Percentiles rank a stretch among this genome's conserved stretches.
Conservation (phyloP, 2,113 vertebrate species). For the Terrapene triunguis region DNA sequence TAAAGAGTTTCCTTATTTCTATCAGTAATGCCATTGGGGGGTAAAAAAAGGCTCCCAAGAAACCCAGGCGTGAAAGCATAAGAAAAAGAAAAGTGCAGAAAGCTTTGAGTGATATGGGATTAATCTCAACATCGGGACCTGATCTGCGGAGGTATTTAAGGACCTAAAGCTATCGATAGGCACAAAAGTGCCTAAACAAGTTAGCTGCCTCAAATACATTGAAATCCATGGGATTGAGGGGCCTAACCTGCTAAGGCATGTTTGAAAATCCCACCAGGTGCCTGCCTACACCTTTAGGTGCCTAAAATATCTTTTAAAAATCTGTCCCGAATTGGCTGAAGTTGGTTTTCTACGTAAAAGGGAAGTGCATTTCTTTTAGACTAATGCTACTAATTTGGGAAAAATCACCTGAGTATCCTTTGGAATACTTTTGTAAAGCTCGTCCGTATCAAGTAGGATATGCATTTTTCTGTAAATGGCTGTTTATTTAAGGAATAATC, state of each 20-base stretch:
- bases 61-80: background rate
- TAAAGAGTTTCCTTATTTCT: background rate
- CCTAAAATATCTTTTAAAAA: background rate
- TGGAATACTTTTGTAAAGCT: background rate
- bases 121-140: background rate
- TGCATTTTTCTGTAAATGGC: background rate
- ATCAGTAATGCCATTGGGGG: background rate
- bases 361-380: background rate
- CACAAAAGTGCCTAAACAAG: background rate
- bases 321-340: background rate
- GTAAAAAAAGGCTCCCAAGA: background rate
- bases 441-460: background rate
- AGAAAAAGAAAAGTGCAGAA: background rate
- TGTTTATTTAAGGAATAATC: constrained; percentile 10
- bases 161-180: background rate
- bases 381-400: background rate
- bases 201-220: fast-evolving
- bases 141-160: background rate
- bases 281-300: fast-evolving
- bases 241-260: background rate
- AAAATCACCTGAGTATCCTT: background rate
- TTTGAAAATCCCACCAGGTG: background rate
- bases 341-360: background rate
- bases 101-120: background rate
- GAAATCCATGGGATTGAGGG: fast-evolving